Percentiles rank a stretch among this genome's conserved stretches.
phyloP scores from a whole-genome alignment of 2,888 invertebrate species.

The Neria commutata region DNA sequence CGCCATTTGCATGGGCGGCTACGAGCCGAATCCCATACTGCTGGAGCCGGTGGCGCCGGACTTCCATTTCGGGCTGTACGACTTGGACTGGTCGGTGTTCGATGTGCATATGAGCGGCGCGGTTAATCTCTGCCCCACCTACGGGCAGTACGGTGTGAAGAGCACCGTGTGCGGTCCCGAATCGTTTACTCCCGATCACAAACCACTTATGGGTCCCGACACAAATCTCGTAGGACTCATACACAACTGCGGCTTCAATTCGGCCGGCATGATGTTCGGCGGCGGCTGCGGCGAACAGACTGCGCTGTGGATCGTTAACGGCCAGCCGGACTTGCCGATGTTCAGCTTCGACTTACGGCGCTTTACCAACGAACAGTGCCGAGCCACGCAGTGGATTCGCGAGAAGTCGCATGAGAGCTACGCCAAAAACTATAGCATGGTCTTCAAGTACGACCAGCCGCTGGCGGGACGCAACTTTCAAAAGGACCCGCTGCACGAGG shows the following conservation, averaged over 20 bases:
- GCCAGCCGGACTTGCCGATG: slow-evolving; percentile 85
- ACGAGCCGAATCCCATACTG: slow-evolving; percentile 84
- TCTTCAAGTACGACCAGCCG: slow-evolving; percentile 84
- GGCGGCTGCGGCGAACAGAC: slow-evolving; percentile 86
- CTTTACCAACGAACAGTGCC: slow-evolving; percentile 76
- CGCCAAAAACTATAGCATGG: slow-evolving; percentile 81
- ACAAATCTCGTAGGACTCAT: slow-evolving; percentile 73
- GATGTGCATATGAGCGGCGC: slow-evolving; percentile 77
- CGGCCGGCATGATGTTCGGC: slow-evolving; percentile 90
- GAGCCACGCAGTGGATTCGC: slow-evolving; percentile 75
- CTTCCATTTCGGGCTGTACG: slow-evolving; percentile 83
- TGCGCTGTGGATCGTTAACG: slow-evolving; percentile 83
- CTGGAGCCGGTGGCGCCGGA: slow-evolving; percentile 77
- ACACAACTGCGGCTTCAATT: slow-evolving; percentile 89
- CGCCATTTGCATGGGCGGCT: slow-evolving; percentile 83
- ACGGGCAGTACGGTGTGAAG: slow-evolving; percentile 78
- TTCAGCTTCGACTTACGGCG: slow-evolving; percentile 84
- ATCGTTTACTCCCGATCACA: slow-evolving; percentile 91
- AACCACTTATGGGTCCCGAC: slow-evolving; percentile 82
- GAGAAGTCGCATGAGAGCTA: slow-evolving; percentile 91
- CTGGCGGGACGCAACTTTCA: slow-evolving; percentile 78
- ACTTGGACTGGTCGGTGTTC: slow-evolving; percentile 86
- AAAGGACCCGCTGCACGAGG: slow-evolving; percentile 70
- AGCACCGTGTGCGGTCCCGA: slow-evolving; percentile 90
- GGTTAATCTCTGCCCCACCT: slow-evolving; percentile 74